Percentiles rank a stretch among this genome's conserved stretches.
These are phyloP conservation scores for Melanophora roralis DNA, from an alignment of 2,888 invertebrate species.

Conservation along the genomic window DNA sequence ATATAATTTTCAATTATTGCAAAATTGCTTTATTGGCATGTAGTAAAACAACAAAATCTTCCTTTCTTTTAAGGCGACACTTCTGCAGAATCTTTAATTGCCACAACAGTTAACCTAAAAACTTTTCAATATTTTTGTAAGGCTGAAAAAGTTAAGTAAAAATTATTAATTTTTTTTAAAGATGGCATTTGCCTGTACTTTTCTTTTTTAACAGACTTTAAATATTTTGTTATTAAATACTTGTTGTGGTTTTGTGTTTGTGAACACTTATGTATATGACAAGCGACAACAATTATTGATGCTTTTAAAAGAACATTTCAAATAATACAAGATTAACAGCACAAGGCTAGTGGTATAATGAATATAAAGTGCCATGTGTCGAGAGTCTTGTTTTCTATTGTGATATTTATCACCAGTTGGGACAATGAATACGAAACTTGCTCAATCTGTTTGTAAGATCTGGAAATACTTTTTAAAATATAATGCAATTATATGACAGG, in stretches of 20 bases:
- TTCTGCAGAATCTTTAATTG: constrained; percentile 20
- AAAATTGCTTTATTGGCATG: not conserved
- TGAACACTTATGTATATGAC: not conserved
- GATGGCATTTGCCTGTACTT: no score
- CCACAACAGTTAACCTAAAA: constrained; percentile 29
- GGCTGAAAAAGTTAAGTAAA: not conserved
- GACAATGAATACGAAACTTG: no score
- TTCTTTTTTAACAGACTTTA: not conserved
- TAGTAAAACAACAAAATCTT: constrained; percentile 8
- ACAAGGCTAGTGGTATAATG: not conserved
- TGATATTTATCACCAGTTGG: no score
- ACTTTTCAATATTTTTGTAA: constrained; percentile 5
- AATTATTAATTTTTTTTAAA: constrained; percentile 12
- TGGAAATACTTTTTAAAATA: no score
- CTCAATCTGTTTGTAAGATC: no score
- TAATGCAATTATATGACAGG: no score
- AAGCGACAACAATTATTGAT: not conserved
- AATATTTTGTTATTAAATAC: not conserved
- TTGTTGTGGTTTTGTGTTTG: not conserved
- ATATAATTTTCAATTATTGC: constrained; percentile 9
- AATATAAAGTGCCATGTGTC: constrained; percentile 13
- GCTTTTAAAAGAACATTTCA: constrained; percentile 3
- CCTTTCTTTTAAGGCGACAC: constrained; percentile 20
- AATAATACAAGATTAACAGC: constrained; percentile 4
- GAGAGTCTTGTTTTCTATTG: not conserved